Evolutionary conservation across 2,888 invertebrate species (phyloP), one percentile per base, ranked within the genome.

Genomic region (Conops quadrifasciatus): DNA sequence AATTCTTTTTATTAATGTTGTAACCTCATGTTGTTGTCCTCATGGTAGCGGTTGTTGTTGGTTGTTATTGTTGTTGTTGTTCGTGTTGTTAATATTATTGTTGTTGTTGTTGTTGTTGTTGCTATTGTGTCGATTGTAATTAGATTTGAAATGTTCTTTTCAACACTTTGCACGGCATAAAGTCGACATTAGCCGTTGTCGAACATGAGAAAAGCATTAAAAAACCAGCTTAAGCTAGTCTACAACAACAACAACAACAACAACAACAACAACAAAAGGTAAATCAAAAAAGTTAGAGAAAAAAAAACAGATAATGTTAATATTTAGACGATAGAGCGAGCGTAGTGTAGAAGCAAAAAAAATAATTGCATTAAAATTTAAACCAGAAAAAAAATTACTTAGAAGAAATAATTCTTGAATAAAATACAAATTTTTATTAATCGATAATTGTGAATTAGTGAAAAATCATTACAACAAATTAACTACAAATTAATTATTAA

Each of bases 41-140:
- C 13, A 11, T 13, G 5, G 45, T 43, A 11, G 45, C 45, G 5
- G 45, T 5, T 19, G 49, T 49, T 49, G 11, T n/a, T 13, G n/a
- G 49, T 53, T 11, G 7, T 53, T 19, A 21, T 24, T 53, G 13
- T 28, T 21, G 19, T 51, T n/a, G n/a, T 47, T 47, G 47, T 66
- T 77, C 59, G 56, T 75, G 59, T 60, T 74, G 59, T 67, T 75
- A 53, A 62, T 73, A 59, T 72, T 72, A 15, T 70, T 68, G 58
- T 74, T 72, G 45, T 71, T 71, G 68, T 72, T 72, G 65, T 74
- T 77, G 67, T 73, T 74, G 62, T 69, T 68, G 71, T 43, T 68
- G 72, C 51, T 75, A 80, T 68, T 76, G 47, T 68, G 68, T 62
- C 68, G 51, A 68, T 49, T 68, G 49, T 51, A 68, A 68, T 68